Evolutionary conservation across 2,113 vertebrate genomes (phyloP), one percentile per base, ranked within the genome.

Genomic region (Mobula birostris): DNA sequence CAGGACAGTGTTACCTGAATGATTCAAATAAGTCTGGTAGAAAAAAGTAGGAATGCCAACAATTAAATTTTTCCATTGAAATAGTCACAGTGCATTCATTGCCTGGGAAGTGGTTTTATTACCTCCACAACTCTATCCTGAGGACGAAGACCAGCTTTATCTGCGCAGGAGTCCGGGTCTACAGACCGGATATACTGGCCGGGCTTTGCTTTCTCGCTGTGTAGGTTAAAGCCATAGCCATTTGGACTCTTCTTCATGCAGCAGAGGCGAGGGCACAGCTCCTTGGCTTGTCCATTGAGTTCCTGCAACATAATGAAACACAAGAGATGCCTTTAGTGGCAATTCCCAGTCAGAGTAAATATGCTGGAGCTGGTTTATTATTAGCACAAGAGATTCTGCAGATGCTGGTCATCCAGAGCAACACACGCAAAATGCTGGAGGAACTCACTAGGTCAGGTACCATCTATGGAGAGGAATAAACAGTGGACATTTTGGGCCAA

Each of bases 181-280:
- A 99, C 98, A 0, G 97, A 98, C 70, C 98, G 98, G 95, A 99
- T 97, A 95, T 97, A 99, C 96, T 99, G 99, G 1, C 98, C 99
- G 0, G 96, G 95, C 74, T 97, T 97, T 0, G 96, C 97, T 95
- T 98, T 99, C 94, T 98, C 97, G 0, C 97, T 99, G 96, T 98
- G 98, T 94, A 99, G 96, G 96, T 99, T 99, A 96, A 99, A 99
- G 78, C 99, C 99, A 0, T 98, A 99, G 94, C 98, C 98, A 0
- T 94, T 96, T 94, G 98, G 96, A 4, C 97, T 97, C 94, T 97
- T 98, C 94, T 97, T 95, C 94, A 99, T 96, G 94, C 97, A 97
- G 95, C 98, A 99, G 80, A 99, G 97, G 2, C 98, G 97, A 0
- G 98, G 99, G 4, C 97, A 96, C 66, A 96, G 96, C 95, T 98